These are phyloP conservation scores for Phalacrocorax carbo DNA, from an alignment of 2,113 vertebrate genomes.

Conservation along the genomic window DNA sequence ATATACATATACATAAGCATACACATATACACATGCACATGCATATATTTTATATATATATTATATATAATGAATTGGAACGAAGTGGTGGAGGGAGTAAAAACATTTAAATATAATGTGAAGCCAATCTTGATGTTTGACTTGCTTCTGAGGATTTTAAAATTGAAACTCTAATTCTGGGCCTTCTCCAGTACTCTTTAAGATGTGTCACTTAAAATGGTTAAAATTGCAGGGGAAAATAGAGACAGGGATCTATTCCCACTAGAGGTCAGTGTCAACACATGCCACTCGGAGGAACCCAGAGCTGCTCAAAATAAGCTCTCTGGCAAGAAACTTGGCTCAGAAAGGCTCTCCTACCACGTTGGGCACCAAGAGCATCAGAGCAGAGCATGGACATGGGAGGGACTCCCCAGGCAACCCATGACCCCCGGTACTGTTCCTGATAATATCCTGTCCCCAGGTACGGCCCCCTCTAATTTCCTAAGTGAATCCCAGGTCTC, in stretches of 20 bases:
- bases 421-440: not conserved
- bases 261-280: slow-evolving; percentile 51
- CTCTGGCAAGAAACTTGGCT: not conserved
- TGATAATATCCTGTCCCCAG: not conserved
- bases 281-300: not conserved
- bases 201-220: not conserved
- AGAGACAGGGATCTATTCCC: not conserved
- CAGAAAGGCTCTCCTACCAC: not conserved
- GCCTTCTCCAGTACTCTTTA: not conserved
- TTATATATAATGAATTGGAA: not conserved
- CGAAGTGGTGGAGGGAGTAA: not conserved
- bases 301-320: not conserved
- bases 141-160: not conserved
- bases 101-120: not conserved
- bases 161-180: not conserved
- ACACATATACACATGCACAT: not conserved
- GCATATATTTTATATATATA: not conserved
- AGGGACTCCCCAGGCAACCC: not conserved
- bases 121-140: not conserved
- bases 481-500: not conserved
- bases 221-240: not conserved
- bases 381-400: not conserved
- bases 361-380: not conserved
- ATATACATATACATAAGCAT: too few species aligned
- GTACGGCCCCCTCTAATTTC: not conserved